These are phyloP conservation scores for Chrysoperla carnea DNA, from an alignment of 1,140 invertebrate genomes.

Conservation along the genomic window DNA sequence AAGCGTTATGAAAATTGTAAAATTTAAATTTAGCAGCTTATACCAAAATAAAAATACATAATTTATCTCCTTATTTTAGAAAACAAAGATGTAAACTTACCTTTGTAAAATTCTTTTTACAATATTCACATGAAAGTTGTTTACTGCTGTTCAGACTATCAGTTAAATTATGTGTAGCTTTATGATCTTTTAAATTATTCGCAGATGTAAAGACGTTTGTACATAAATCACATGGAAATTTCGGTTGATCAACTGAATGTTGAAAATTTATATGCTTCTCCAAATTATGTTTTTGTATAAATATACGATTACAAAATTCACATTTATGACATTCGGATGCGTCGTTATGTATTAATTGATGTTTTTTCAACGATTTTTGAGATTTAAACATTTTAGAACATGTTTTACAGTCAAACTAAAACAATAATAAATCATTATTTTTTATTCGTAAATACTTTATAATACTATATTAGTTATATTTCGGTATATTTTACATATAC, in stretches of 20 bases:
- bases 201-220: background rate
- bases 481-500: too few relatives aligned
- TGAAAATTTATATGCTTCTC: background rate
- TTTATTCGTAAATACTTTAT: too few relatives aligned
- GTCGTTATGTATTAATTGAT: background rate
- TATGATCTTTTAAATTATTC: background rate
- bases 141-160: background rate
- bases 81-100: background rate
- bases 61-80: too few relatives aligned
- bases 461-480: too few relatives aligned
- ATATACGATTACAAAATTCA: background rate
- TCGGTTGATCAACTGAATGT: background rate
- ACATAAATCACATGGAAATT: background rate
- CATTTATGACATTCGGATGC: background rate
- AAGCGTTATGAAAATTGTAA: too few relatives aligned
- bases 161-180: background rate
- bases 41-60: too few relatives aligned
- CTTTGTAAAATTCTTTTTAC: background rate
- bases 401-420: background rate
- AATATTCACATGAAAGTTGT: background rate
- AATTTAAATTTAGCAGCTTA: too few relatives aligned
- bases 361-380: background rate
- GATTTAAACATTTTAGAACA: conserved; percentile 5
- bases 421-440: background rate
- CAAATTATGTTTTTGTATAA: background rate